Percentiles rank a stretch among this genome's conserved stretches.
phyloP scores from a whole-genome alignment of 1,140 invertebrate genomes.

The Centruroides sculpturatus region DNA sequence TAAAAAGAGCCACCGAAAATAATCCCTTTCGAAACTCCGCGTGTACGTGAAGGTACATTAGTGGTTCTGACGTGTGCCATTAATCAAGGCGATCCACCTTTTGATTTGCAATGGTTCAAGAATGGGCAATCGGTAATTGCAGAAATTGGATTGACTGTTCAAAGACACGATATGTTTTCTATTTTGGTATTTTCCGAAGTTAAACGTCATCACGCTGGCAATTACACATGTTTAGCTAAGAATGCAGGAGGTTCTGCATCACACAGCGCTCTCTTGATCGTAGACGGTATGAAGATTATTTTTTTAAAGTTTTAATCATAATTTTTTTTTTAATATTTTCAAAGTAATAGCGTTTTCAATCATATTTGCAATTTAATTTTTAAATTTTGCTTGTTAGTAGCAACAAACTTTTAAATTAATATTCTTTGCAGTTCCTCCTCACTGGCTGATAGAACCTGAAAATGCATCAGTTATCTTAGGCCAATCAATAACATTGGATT shows the following conservation, averaged over 20 bases:
- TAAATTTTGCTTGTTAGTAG: neutral
- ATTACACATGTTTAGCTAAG: slow-evolving; percentile 33
- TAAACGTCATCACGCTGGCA: slow-evolving; percentile 28
- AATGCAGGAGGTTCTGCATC: slow-evolving; percentile 29
- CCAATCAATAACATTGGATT: slow-evolving; percentile 30
- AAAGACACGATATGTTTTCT: slow-evolving; percentile 26
- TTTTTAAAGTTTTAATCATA: neutral
- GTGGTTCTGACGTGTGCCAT: slow-evolving; percentile 21
- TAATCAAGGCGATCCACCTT: slow-evolving; percentile 18
- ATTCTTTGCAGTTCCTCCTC: slow-evolving; percentile 32
- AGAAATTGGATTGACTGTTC: slow-evolving; percentile 11
- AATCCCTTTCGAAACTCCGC: neutral
- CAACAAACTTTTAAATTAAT: neutral
- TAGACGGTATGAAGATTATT: slow-evolving; percentile 22
- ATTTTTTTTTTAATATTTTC: neutral
- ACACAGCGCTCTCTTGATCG: slow-evolving; percentile 28
- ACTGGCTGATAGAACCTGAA: slow-evolving; percentile 38
- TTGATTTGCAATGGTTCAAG: slow-evolving; percentile 27
- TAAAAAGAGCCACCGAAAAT: neutral
- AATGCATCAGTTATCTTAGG: slow-evolving; percentile 33
- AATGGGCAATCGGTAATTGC: slow-evolving; percentile 25
- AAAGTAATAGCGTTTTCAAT: neutral
- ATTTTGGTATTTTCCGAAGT: slow-evolving; percentile 22
- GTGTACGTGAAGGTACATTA: slow-evolving; percentile 7
- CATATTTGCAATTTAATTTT: neutral